phyloP scores from a whole-genome alignment of 2,888 invertebrate genomes.

The Hydropsyche betteni region DNA sequence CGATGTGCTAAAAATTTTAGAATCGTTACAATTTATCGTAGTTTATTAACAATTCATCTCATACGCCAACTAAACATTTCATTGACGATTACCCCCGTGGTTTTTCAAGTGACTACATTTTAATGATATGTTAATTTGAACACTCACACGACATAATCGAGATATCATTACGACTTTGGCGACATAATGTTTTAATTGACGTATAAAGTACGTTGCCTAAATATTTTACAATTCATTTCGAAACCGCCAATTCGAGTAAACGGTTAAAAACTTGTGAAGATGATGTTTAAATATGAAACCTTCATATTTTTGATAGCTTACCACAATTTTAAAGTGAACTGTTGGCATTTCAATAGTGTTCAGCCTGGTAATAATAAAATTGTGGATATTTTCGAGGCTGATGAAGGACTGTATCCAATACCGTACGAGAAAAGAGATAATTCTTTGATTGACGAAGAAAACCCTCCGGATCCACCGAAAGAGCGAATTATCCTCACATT shows the following conservation, averaged over 20 bases:
- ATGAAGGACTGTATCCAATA: conserved; percentile 44
- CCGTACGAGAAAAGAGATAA: conserved; percentile 42
- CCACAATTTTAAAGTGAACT: background rate
- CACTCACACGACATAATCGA: conserved; percentile 22
- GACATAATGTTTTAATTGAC: background rate
- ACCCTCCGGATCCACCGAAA: conserved; percentile 48
- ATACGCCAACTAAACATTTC: background rate
- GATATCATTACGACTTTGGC: conserved; percentile 10
- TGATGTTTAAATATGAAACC: background rate
- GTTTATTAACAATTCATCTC: background rate
- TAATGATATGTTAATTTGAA: conserved; percentile 25
- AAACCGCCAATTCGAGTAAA: background rate
- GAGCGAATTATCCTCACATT: conserved; percentile 46
- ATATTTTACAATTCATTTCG: too few species aligned
- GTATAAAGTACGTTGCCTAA: too few species aligned
- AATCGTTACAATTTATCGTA: too few species aligned
- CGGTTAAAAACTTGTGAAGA: too few species aligned
- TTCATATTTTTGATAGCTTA: conserved; percentile 4
- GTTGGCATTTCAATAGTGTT: conserved; percentile 47
- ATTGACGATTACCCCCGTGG: conserved; percentile 18
- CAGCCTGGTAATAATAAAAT: conserved; percentile 40
- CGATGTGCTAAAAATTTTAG: too few species aligned
- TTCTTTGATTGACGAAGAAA: conserved; percentile 46
- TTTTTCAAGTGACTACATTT: conserved; percentile 8
- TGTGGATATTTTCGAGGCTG: conserved; percentile 35